A percentile compares a stretch with the other conserved stretches of the same genome.
These are phyloP conservation scores for Phalacrocorax aristotelis DNA, from an alignment of 2,113 vertebrate species.

Conservation along the genomic window DNA sequence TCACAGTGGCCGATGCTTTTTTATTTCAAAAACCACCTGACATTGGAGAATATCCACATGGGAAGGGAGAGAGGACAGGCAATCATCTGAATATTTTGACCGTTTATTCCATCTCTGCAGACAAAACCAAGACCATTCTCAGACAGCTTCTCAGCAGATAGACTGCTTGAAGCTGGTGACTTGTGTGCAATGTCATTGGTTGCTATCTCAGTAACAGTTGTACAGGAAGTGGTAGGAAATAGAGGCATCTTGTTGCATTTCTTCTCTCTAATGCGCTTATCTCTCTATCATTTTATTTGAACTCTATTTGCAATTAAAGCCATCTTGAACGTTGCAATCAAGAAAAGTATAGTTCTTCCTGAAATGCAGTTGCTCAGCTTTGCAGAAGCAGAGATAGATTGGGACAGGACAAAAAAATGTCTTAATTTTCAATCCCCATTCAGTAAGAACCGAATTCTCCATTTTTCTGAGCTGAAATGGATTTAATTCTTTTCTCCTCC, in stretches of 20 bases:
- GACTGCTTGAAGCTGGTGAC: background rate
- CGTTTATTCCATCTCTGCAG: background rate
- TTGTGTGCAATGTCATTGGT: background rate
- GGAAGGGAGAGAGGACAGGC: background rate
- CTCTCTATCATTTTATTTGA: background rate
- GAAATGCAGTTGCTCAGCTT: background rate
- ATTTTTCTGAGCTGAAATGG: background rate
- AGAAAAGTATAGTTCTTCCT: background rate
- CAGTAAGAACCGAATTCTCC: background rate
- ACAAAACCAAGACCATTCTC: background rate
- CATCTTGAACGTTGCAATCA: background rate
- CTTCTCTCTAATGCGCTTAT: background rate
- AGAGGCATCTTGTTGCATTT: background rate
- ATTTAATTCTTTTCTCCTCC: background rate
- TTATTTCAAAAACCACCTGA: background rate
- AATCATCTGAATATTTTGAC: background rate
- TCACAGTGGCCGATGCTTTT: background rate
- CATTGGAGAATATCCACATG: background rate
- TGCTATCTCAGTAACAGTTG: background rate
- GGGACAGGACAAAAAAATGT: background rate
- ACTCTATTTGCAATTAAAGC: conserved; percentile 7
- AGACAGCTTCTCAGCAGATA: background rate
- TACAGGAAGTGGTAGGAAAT: conserved; percentile 32
- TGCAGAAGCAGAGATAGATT: background rate
- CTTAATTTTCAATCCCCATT: background rate